Conservation (phyloP, 2,797 vertebrate species). For the Alauda arvensis region DNA sequence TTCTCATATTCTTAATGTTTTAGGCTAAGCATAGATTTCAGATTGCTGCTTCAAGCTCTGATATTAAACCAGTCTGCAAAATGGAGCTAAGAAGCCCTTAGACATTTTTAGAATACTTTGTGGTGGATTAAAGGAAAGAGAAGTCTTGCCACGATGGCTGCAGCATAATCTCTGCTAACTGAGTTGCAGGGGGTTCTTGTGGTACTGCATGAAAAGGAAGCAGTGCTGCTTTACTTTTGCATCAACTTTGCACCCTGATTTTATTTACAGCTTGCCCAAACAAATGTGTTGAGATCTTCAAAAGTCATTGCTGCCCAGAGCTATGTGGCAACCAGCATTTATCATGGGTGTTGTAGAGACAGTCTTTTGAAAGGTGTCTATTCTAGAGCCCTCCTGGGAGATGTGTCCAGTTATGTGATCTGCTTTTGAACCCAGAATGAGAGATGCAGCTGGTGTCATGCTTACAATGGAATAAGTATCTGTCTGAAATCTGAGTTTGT, state of each 20-base stretch:
- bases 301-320: not conserved
- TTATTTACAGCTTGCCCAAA: not conserved
- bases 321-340: not conserved
- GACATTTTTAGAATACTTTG: not conserved
- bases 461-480: not conserved
- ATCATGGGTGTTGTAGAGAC: not conserved
- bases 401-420: not conserved
- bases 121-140: not conserved
- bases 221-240: not conserved
- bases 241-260: not conserved
- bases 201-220: not conserved
- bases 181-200: not conserved
- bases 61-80: not conserved
- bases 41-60: not conserved
- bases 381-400: not conserved
- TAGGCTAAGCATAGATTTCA: not conserved
- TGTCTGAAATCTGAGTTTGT: not conserved
- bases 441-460: not conserved
- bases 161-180: not conserved
- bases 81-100: not conserved
- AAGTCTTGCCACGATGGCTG: not conserved
- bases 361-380: not conserved
- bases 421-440: not conserved
- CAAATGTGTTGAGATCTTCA: not conserved
- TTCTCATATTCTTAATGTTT: not conserved